phyloP scores from a whole-genome alignment of 2,888 invertebrate genomes.

The Tryphoninae sp. region DNA sequence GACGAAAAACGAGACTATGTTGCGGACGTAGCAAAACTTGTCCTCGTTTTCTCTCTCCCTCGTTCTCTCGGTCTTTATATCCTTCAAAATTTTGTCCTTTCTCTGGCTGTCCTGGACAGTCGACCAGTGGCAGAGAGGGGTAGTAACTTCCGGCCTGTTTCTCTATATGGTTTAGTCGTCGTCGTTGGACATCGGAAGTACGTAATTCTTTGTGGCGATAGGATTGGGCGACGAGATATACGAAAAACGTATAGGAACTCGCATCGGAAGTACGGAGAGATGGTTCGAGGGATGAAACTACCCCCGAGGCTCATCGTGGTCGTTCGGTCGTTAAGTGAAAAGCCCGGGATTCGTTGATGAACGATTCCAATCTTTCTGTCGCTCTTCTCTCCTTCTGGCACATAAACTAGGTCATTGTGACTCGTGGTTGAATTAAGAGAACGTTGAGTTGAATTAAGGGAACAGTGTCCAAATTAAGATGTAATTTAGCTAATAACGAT shows the following conservation, averaged over 20 bases:
- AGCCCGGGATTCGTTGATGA: slow-evolving; percentile 21
- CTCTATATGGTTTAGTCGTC: slow-evolving; percentile 52
- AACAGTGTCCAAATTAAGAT: too few species aligned
- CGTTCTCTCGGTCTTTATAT: slow-evolving; percentile 10
- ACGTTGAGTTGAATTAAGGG: too few species aligned
- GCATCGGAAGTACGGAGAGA: background rate
- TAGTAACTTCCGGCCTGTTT: slow-evolving; percentile 47
- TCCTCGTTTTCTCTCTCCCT: background rate
- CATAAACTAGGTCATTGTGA: too few species aligned
- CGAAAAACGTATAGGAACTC: slow-evolving; percentile 45
- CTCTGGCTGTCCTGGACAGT: slow-evolving; percentile 33
- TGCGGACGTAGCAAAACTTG: slow-evolving; percentile 24
- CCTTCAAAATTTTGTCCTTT: slow-evolving; percentile 30
- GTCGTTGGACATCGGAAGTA: slow-evolving; percentile 52
- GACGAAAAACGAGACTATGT: slow-evolving; percentile 29
- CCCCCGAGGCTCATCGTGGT: slow-evolving; percentile 32
- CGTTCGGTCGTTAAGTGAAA: slow-evolving; percentile 40
- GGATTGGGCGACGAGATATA: slow-evolving; percentile 18
- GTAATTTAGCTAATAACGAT: too few species aligned
- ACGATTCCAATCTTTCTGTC: slow-evolving; percentile 27
- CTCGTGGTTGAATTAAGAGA: too few species aligned
- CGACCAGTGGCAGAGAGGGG: background rate
- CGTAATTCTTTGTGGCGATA: slow-evolving; percentile 56
- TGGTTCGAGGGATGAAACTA: slow-evolving; percentile 13
- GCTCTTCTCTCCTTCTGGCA: too few species aligned